Evolutionary conservation across 2,888 invertebrate genomes (phyloP).

Genomic region (Plebejus anna): DNA sequence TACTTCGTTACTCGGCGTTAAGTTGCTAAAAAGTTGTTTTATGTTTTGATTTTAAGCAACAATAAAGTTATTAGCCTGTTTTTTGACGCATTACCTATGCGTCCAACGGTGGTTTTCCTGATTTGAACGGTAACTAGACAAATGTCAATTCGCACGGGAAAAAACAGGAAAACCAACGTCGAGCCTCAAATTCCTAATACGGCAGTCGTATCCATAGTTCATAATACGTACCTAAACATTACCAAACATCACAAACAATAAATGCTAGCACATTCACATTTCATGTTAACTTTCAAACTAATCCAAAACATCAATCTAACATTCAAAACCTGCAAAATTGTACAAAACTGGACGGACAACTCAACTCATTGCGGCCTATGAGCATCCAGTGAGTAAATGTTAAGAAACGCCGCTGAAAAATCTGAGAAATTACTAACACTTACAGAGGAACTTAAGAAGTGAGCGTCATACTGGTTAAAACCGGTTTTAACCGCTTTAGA

Average conservation of each 20-base stretch:
- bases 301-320: not conserved
- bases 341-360: conserved; percentile 79
- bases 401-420: conserved; percentile 11
- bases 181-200: not conserved
- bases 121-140: not conserved
- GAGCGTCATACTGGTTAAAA: not conserved
- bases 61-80: not conserved
- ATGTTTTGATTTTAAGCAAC: not conserved
- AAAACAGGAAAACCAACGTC: conserved; percentile 12
- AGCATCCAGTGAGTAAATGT: conserved; percentile 57
- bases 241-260: not conserved
- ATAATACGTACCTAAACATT: not conserved
- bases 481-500: not conserved
- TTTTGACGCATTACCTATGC: not conserved
- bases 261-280: conserved; percentile 29
- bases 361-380: conserved; percentile 77
- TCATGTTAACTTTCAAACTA: not conserved
- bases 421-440: not conserved
- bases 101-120: not conserved
- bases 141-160: not conserved
- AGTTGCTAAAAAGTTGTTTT: not conserved
- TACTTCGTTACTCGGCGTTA: not conserved
- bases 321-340: conserved; percentile 54
- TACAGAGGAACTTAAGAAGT: not conserved
- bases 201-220: not conserved